Percentiles rank a stretch among this genome's conserved stretches.
Conservation (phyloP, 2,888 invertebrate species). For the Reticulitermes lucifugus region DNA sequence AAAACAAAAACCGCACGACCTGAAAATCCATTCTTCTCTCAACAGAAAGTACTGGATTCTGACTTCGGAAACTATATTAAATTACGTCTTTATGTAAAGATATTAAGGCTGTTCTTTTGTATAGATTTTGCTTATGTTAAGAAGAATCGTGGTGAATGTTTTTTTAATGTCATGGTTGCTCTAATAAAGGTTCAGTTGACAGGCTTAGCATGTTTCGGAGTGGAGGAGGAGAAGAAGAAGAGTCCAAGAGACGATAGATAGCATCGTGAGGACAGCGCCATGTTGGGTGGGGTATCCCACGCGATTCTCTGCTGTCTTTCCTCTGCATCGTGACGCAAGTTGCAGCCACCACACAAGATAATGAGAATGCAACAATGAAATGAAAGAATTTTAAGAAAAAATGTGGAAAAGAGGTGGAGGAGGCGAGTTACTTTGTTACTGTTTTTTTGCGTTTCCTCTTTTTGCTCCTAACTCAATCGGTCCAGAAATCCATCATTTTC, state of each 20-base stretch:
- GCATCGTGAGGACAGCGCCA: slow-evolving; percentile 13
- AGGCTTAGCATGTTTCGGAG: not conserved
- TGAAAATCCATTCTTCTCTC: not conserved
- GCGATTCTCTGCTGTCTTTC: slow-evolving; percentile 1
- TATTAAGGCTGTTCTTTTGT: slow-evolving; percentile 33
- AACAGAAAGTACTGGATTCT: not conserved
- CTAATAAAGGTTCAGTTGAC: slow-evolving; percentile 39
- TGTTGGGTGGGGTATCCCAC: slow-evolving; percentile 26
- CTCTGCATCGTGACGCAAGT: not conserved
- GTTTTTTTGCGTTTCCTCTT: slow-evolving; percentile 48
- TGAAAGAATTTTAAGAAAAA: slow-evolving; percentile 4
- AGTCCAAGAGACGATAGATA: not conserved
- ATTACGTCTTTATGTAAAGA: slow-evolving; percentile 32
- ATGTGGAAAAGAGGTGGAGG: slow-evolving; percentile 15
- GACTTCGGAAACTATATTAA: slow-evolving; percentile 4
- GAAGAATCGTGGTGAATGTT: slow-evolving; percentile 26
- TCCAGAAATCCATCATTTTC: slow-evolving; percentile 54
- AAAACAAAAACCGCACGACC: not conserved
- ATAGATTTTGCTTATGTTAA: slow-evolving; percentile 45
- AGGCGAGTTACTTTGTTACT: slow-evolving; percentile 34
- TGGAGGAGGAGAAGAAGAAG: not conserved
- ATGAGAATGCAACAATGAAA: slow-evolving; percentile 39
- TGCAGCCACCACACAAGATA: slow-evolving; percentile 13
- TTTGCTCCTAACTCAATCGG: slow-evolving; percentile 51
- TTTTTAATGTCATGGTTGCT: not conserved